These are phyloP conservation scores for Ryuthela nishihirai DNA, from an alignment of 2,888 invertebrate species.

Conservation along the genomic window DNA sequence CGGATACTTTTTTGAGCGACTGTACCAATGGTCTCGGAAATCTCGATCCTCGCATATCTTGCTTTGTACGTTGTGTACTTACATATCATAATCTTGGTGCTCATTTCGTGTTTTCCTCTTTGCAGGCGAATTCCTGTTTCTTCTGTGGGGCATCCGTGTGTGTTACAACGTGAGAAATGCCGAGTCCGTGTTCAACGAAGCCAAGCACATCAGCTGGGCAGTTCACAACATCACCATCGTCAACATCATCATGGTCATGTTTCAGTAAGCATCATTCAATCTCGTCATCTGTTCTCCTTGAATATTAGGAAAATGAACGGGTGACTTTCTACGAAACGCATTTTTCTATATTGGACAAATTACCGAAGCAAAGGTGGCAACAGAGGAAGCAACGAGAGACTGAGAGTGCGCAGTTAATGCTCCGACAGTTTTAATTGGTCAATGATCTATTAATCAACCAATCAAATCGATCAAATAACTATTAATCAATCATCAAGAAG, in stretches of 20 bases:
- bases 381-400: too few relatives aligned
- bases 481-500: too few relatives aligned
- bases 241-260: conserved; percentile 85
- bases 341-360: too few relatives aligned
- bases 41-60: too few relatives aligned
- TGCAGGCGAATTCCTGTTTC: conserved; percentile 51
- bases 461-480: too few relatives aligned
- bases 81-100: conserved; percentile 26
- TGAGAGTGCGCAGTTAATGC: too few relatives aligned
- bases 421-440: too few relatives aligned
- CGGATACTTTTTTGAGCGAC: too few relatives aligned
- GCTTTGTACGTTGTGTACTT: background rate
- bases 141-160: conserved; percentile 54
- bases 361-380: too few relatives aligned
- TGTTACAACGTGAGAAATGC: conserved; percentile 63
- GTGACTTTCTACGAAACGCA: too few relatives aligned
- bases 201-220: conserved; percentile 85
- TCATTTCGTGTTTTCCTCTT: conserved; percentile 14
- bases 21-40: too few relatives aligned
- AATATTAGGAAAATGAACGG: background rate
- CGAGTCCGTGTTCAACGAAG: conserved; percentile 89
- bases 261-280: conserved; percentile 69
- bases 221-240: conserved; percentile 92
- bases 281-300: background rate
- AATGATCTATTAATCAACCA: too few relatives aligned